phyloP scores from a whole-genome alignment of 2,113 vertebrate genomes.

The human (Homo sapiens) region DNA sequence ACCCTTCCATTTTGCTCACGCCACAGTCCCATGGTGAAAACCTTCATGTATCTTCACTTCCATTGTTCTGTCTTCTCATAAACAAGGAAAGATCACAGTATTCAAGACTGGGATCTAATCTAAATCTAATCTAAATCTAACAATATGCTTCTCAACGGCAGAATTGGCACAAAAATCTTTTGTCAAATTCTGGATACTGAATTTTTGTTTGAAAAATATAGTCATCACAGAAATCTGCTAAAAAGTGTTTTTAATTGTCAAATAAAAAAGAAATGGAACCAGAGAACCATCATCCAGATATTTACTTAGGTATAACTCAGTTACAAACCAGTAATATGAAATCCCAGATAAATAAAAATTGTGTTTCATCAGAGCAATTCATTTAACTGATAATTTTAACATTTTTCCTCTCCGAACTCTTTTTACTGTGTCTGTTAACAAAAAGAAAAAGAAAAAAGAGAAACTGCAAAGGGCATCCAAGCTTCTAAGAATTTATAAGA shows the following conservation, averaged over 20 bases:
- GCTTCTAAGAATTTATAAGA: slow-evolving; percentile 49
- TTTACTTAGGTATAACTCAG: background rate
- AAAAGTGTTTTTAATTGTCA: background rate
- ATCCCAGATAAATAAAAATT: slow-evolving; percentile 29
- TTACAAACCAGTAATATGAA: background rate
- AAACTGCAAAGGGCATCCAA: slow-evolving; percentile 41
- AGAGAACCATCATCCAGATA: background rate
- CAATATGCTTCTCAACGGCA: background rate
- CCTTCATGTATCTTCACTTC: background rate
- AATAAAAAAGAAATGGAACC: slow-evolving; percentile 25
- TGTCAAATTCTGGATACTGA: background rate
- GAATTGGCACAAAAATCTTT: slow-evolving; percentile 16
- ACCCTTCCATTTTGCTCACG: background rate
- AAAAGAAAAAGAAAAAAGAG: background rate
- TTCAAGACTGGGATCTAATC: background rate
- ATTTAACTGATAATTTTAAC: slow-evolving; percentile 25
- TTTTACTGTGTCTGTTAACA: slow-evolving; percentile 13
- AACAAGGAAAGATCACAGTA: background rate
- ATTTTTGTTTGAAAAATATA: slow-evolving; percentile 38
- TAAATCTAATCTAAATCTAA: slow-evolving; percentile 20
- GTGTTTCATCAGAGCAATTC: background rate
- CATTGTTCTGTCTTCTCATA: background rate
- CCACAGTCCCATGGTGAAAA: background rate
- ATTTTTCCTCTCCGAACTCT: background rate
- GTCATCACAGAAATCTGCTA: slow-evolving; percentile 16